Evolutionary conservation across 2,113 vertebrate genomes (phyloP).

Genomic region (Xenopus borealis): DNA sequence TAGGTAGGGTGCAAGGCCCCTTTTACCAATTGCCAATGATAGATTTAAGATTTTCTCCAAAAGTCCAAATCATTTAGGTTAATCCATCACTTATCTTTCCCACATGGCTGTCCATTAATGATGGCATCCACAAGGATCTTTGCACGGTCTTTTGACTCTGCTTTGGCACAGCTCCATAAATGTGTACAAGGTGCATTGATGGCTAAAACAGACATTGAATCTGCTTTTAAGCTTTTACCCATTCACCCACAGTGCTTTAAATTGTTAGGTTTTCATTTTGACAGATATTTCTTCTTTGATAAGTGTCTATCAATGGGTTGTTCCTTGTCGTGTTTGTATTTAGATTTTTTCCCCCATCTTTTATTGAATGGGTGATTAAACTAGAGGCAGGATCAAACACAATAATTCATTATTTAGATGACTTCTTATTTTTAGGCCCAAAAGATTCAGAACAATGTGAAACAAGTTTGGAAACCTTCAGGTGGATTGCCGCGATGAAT

Average conservation of each 20-base stretch:
- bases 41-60: background rate
- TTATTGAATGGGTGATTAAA: no score
- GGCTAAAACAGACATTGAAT: no score
- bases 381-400: no score
- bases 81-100: background rate
- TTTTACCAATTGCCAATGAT: background rate
- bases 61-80: background rate
- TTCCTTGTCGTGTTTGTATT: no score
- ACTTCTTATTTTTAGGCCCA: background rate
- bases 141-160: background rate
- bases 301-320: no score
- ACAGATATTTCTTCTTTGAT: no score
- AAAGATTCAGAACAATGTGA: background rate
- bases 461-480: background rate
- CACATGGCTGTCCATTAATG: background rate
- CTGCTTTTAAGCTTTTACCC: no score
- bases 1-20: background rate
- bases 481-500: background rate
- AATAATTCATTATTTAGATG: background rate
- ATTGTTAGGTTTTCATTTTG: no score
- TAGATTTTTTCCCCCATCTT: no score
- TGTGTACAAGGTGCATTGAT: background rate
- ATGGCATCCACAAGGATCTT: background rate
- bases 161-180: background rate
- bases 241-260: no score